Conservation (phyloP, 2,797 vertebrate genomes). For the Pseudochirops corinnae region DNA sequence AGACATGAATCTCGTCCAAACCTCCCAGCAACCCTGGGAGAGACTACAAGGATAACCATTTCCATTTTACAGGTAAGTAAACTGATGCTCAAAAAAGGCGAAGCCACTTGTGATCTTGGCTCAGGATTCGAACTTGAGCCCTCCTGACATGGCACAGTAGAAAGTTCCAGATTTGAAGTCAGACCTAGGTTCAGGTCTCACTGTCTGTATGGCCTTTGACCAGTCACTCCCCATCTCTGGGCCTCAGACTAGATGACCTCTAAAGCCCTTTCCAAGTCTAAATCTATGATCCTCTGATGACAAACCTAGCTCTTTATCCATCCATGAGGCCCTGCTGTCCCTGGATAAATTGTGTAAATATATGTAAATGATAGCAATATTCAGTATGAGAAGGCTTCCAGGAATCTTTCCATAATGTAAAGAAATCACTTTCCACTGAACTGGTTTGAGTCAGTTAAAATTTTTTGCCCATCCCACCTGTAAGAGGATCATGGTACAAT, state of each 20-base stretch:
- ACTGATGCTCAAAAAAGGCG: neutral
- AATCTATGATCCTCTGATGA: neutral
- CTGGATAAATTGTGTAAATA: neutral
- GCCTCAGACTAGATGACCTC: neutral
- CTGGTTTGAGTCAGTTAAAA: neutral
- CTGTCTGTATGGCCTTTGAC: constrained; percentile 5
- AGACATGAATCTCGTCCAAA: neutral
- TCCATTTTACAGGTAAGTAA: neutral
- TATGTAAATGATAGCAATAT: neutral
- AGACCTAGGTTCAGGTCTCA: constrained; percentile 26
- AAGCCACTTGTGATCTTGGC: neutral
- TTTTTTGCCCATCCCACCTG: neutral
- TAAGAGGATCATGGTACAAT: neutral
- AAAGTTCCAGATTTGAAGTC: neutral
- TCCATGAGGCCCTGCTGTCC: neutral
- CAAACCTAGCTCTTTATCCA: neutral
- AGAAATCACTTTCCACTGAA: neutral
- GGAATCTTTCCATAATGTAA: neutral
- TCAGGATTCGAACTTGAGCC: neutral
- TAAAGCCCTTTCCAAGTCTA: neutral
- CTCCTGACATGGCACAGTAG: neutral
- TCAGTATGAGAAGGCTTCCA: neutral
- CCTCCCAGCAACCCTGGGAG: neutral
- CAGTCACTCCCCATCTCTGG: neutral
- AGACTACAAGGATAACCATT: neutral